Evolutionary conservation across 2,113 vertebrate genomes (phyloP).

Genomic region (Ibidorhyncha struthersii): DNA sequence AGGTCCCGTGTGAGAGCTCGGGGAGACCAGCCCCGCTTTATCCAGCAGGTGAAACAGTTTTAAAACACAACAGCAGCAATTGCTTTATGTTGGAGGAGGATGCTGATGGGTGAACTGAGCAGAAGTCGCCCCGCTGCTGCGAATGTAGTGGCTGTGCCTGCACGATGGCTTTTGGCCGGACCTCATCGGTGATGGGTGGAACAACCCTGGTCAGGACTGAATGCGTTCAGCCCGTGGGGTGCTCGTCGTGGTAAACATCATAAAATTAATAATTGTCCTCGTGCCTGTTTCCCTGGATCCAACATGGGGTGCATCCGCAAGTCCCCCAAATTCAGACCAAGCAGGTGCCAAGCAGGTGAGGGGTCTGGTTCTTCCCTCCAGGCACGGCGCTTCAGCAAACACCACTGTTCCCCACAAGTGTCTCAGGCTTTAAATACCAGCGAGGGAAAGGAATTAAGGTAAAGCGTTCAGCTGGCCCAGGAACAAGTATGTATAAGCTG

Average conservation of each 20-base stretch:
- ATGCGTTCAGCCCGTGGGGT: fast-evolving
- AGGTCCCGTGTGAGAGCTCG: background rate
- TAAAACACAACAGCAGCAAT: background rate
- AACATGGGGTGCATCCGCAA: fast-evolving
- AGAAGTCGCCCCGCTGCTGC: background rate
- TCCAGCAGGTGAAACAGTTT: background rate
- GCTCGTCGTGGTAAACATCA: fast-evolving
- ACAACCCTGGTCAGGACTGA: background rate
- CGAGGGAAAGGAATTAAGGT: background rate
- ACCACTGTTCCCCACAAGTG: fast-evolving
- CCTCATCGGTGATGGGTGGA: background rate
- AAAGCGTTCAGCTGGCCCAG: background rate
- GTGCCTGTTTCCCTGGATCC: fast-evolving
- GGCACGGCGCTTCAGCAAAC: background rate
- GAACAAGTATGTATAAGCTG: background rate
- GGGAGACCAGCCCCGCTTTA: background rate
- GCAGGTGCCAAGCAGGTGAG: background rate
- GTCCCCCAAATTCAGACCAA: background rate
- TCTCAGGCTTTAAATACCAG: background rate
- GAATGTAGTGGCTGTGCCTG: background rate
- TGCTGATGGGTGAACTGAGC: fast-evolving
- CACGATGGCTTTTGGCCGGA: background rate
- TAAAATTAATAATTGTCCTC: background rate
- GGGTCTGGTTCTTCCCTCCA: background rate
- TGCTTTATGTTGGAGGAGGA: fast-evolving